These are phyloP conservation scores for Lemur catta DNA, from an alignment of 2,797 vertebrate species.

Conservation along the genomic window DNA sequence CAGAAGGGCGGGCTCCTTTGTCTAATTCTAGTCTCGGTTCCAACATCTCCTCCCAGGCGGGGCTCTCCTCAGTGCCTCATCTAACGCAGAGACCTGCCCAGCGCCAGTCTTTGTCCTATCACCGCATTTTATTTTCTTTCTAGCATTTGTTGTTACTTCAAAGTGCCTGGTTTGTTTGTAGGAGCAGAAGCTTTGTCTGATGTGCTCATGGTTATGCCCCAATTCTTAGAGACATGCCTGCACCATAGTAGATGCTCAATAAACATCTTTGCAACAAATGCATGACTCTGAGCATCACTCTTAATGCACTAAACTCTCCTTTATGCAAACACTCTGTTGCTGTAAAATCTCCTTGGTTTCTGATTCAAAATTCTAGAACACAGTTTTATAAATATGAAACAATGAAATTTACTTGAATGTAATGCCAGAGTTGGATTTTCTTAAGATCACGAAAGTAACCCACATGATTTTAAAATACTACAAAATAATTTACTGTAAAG, in stretches of 20 bases:
- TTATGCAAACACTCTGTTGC: not conserved
- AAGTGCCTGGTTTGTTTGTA: not conserved
- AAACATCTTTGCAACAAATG: not conserved
- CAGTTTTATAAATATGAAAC: not conserved
- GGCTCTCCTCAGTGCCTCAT: not conserved
- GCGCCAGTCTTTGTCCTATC: not conserved
- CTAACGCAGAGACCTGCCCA: not conserved
- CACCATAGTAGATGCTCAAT: not conserved
- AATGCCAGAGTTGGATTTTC: not conserved
- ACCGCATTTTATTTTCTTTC: not conserved
- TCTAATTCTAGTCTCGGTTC: not conserved
- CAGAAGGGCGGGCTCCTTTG: not conserved
- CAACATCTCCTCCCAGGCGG: fast-evolving
- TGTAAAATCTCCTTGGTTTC: not conserved
- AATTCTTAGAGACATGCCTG: not conserved
- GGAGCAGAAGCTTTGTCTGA: not conserved
- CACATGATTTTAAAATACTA: not conserved
- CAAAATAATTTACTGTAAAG: not conserved
- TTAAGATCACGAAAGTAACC: not conserved
- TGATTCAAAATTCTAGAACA: not conserved
- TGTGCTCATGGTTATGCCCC: not conserved
- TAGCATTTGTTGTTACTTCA: not conserved
- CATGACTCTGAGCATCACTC: not conserved
- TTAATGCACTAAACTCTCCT: not conserved
- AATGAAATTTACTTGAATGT: not conserved